Percentiles rank a stretch among this genome's conserved stretches.
These are phyloP conservation scores for Serilophus lunatus DNA, from an alignment of 2,113 vertebrate species.

Conservation along the genomic window DNA sequence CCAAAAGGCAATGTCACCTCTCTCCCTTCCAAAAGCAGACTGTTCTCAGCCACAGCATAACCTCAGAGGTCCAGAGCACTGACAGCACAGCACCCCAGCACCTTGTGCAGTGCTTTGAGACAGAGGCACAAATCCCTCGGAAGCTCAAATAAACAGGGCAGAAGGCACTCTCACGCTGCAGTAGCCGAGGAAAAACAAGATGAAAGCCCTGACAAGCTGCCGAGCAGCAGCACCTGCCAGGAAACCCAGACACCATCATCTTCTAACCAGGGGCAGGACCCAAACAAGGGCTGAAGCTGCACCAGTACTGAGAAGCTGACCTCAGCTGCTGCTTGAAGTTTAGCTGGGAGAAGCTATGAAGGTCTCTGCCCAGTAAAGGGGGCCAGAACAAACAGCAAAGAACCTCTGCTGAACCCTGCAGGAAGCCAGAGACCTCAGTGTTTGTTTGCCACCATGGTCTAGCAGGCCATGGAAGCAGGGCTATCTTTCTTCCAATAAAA, in stretches of 20 bases:
- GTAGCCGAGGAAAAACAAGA: background rate
- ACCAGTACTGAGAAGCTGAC: background rate
- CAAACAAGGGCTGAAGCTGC: constrained; percentile 10
- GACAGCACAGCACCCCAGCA: background rate
- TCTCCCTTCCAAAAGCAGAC: background rate
- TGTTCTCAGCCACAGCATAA: background rate
- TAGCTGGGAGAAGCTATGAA: background rate
- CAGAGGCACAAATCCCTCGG: background rate
- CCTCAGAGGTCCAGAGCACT: background rate
- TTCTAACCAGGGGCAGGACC: background rate
- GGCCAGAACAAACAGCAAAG: constrained; percentile 46
- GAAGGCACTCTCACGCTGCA: background rate
- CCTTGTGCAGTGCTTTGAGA: background rate
- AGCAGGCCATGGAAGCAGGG: background rate
- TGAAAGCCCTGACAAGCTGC: background rate
- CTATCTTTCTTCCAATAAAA: background rate
- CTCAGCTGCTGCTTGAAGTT: constrained; percentile 17
- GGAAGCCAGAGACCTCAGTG: constrained; percentile 48
- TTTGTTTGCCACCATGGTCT: constrained; percentile 32
- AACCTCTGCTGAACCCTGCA: constrained; percentile 45
- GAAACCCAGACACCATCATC: background rate
- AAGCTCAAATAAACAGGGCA: background rate
- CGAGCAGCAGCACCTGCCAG: background rate
- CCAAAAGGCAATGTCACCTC: background rate
- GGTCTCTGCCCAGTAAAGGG: background rate